phyloP scores from a whole-genome alignment of 2,888 invertebrate genomes.

The Noctua fimbriata region DNA sequence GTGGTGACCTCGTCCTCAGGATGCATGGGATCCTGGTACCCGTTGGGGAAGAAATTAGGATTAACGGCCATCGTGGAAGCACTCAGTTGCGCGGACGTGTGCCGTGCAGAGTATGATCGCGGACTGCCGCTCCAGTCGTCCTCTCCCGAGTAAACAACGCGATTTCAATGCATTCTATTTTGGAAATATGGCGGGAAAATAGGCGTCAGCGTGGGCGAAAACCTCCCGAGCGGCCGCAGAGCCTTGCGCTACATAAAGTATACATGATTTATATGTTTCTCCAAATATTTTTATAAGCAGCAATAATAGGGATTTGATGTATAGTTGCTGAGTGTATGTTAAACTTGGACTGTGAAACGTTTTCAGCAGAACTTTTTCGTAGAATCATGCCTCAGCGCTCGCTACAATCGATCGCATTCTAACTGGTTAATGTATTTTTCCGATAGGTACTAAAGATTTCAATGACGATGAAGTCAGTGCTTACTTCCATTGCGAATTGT shows the following conservation, averaged over 20 bases:
- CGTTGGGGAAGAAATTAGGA: conserved; percentile 89
- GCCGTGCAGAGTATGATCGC: conserved; percentile 84
- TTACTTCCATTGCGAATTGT: conserved; percentile 44
- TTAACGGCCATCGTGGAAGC: conserved; percentile 83
- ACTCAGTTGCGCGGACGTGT: conserved; percentile 82
- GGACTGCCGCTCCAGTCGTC: conserved; percentile 86
- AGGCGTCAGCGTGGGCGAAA: conserved; percentile 85
- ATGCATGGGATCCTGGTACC: conserved; percentile 89
- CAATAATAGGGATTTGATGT: conserved; percentile 36
- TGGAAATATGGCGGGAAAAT: conserved; percentile 88
- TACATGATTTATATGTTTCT: conserved; percentile 70
- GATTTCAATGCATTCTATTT: conserved; percentile 90
- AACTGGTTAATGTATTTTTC: conserved; percentile 27
- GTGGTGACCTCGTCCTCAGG: conserved; percentile 91
- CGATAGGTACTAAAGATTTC: conserved; percentile 24
- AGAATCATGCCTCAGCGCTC: background rate
- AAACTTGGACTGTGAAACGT: background rate
- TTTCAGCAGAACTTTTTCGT: conserved; percentile 8
- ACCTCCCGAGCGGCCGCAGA: conserved; percentile 76
- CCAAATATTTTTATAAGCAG: conserved; percentile 55
- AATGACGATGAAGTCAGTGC: conserved; percentile 50
- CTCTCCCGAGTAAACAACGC: conserved; percentile 87
- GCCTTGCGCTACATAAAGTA: conserved; percentile 78
- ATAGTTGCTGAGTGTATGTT: conserved; percentile 11
- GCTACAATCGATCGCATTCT: conserved; percentile 7